These are phyloP conservation scores for Diglossa brunneiventris DNA, from an alignment of 2,113 vertebrate genomes.

Conservation along the genomic window DNA sequence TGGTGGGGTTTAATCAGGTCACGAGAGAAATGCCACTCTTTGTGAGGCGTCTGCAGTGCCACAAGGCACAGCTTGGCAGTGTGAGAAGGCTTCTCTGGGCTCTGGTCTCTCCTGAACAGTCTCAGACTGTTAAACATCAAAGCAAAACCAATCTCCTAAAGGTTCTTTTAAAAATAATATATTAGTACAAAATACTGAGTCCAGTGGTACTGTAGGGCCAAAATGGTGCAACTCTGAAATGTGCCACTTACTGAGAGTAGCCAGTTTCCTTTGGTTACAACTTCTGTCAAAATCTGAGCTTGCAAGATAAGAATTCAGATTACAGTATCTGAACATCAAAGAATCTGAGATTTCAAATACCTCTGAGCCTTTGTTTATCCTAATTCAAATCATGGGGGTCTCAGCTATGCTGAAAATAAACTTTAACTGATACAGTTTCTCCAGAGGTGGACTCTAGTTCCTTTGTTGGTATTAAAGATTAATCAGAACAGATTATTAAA, in stretches of 20 bases:
- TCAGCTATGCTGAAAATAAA: not conserved
- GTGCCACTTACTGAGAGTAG: not conserved
- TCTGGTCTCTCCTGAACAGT: not conserved
- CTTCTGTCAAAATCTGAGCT: not conserved
- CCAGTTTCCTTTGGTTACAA: not conserved
- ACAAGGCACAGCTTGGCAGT: fast-evolving
- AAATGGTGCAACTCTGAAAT: not conserved
- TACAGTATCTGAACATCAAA: not conserved
- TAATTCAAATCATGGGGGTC: not conserved
- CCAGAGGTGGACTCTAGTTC: not conserved
- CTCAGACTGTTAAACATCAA: not conserved
- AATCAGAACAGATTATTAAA: not conserved
- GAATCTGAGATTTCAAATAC: not conserved
- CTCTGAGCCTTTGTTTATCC: not conserved
- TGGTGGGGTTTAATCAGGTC: not conserved
- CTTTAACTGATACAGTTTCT: not conserved
- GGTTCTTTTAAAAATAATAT: not conserved
- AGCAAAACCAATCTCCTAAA: not conserved
- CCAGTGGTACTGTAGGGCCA: not conserved
- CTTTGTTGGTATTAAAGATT: not conserved
- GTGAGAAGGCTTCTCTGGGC: not conserved
- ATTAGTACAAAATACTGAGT: not conserved
- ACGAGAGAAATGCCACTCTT: not conserved
- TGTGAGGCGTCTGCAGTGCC: not conserved
- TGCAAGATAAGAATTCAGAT: not conserved